Evolutionary conservation across 92 coral and sea anemone genomes (phyloP).

Genomic region (Porites evermanni): DNA sequence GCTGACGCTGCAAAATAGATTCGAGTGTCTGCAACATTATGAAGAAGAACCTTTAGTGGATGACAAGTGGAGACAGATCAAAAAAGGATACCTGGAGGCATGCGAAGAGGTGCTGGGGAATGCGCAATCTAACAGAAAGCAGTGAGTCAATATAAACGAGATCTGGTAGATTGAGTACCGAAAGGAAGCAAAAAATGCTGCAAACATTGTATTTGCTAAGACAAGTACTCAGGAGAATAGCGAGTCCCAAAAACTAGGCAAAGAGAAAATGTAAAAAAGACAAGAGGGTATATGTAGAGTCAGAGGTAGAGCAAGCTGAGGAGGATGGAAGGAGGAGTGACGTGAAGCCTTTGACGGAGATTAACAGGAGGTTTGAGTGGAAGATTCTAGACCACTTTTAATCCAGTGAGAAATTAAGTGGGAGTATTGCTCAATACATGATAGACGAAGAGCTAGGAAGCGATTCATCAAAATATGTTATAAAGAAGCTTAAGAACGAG

Average conservation of each 20-base stretch:
- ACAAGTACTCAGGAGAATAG: too few relatives aligned
- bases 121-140: background rate
- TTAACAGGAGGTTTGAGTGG: background rate
- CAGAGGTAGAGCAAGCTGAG: background rate
- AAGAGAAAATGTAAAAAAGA: background rate
- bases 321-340: conserved; percentile 3
- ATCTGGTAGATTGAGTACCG: conserved; percentile 29
- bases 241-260: background rate
- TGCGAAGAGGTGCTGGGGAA: conserved; percentile 36
- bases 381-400: background rate
- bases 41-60: conserved; percentile 5
- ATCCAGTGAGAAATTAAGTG: background rate
- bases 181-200: conserved; percentile 15
- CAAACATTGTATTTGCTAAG: too few relatives aligned
- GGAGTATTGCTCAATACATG: too few relatives aligned
- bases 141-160: background rate
- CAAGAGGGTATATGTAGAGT: background rate
- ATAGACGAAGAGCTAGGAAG: too few relatives aligned
- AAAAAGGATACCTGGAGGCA: conserved; percentile 9
- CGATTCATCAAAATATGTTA: too few relatives aligned
- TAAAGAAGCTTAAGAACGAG: background rate
- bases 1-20: background rate
- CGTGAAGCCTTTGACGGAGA: background rate
- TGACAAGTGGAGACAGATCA: conserved; percentile 22
- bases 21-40: too few relatives aligned